Conservation (phyloP, 1,140 invertebrate species). For the Macrotrachela quadricornifera region DNA sequence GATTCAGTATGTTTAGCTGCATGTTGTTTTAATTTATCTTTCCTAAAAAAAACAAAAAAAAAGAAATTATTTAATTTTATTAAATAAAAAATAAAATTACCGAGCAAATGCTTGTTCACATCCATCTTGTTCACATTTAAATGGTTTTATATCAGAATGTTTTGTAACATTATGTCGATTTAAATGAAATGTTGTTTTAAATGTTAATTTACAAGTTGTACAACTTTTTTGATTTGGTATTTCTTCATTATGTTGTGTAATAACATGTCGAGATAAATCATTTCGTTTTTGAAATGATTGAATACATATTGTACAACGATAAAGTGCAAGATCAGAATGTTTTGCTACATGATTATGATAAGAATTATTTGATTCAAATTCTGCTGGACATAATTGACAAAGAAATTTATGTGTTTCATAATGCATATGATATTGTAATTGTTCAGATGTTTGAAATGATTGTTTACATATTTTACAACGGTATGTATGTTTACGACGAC, state of each 20-base stretch:
- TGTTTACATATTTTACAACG: too few relatives aligned
- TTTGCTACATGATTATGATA: slow-evolving; percentile 3
- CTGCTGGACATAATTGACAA: neutral
- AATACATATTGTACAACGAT: neutral
- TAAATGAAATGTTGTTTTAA: slow-evolving; percentile 4
- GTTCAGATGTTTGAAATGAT: too few relatives aligned
- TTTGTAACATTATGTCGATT: neutral
- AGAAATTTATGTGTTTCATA: neutral
- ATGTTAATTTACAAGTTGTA: neutral
- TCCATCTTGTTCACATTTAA: neutral
- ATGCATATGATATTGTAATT: too few relatives aligned
- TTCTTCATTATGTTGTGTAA: neutral
- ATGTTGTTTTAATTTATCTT: slow-evolving; percentile 5
- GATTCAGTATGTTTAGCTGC: neutral
- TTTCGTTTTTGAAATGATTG: slow-evolving; percentile 1
- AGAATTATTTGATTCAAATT: neutral
- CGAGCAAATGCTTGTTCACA: slow-evolving; percentile 2
- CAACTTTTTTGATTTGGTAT: neutral
- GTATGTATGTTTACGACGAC: too few relatives aligned
- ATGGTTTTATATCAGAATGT: neutral
- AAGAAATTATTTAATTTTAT: too few relatives aligned
- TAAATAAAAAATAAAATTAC: too few relatives aligned
- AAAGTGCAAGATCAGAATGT: neutral
- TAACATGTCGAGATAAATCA: slow-evolving; percentile 1
- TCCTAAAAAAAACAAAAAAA: neutral